These are phyloP conservation scores for Odocoileus hemionus DNA, from an alignment of 2,113 vertebrate genomes.

Conservation along the genomic window DNA sequence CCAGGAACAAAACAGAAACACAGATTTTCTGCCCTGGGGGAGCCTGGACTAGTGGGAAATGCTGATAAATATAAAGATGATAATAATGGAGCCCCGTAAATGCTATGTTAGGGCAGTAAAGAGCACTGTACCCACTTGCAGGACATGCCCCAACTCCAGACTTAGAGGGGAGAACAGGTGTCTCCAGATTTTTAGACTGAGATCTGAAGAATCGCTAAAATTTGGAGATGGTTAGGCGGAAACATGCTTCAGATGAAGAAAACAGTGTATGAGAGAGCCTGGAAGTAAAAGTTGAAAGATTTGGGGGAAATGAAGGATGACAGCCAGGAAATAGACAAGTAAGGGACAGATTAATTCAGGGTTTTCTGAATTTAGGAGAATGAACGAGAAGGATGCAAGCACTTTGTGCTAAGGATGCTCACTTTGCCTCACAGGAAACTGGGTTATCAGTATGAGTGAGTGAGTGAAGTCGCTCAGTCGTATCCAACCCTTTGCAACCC, in stretches of 20 bases:
- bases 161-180: background rate
- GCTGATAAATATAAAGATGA: background rate
- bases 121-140: background rate
- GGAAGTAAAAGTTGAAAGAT: background rate
- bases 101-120: background rate
- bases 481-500: fast-evolving
- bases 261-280: background rate
- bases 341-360: background rate
- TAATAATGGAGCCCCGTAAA: background rate
- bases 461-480: background rate
- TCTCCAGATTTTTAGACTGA: background rate
- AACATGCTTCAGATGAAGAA: background rate
- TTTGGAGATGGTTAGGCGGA: background rate
- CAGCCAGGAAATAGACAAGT: background rate
- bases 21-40: background rate
- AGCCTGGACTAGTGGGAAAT: background rate
- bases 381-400: background rate
- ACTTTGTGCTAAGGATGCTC: background rate
- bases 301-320: background rate
- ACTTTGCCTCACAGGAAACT: background rate
- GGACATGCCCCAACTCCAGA: background rate
- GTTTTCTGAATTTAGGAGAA: background rate
- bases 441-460: background rate
- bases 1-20: background rate
- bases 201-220: background rate